Evolutionary conservation across 2,888 invertebrate genomes (phyloP).

Genomic region (Plebejus melissa): DNA sequence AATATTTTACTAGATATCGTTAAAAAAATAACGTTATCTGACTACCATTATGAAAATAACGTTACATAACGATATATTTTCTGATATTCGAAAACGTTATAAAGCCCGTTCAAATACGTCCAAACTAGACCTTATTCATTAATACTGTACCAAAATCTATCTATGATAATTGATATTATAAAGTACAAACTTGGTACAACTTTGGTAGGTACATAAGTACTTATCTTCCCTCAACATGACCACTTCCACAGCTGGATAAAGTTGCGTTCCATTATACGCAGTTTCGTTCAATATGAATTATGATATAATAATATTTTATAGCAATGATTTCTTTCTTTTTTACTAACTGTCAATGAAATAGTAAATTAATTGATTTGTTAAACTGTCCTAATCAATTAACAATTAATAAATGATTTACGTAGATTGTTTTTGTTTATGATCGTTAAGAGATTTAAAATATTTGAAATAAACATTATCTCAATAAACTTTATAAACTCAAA

Average conservation of each 20-base stretch:
- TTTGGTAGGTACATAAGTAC: too few relatives aligned
- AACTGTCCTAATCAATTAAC: not conserved
- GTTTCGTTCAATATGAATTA: not conserved
- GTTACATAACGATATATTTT: too few relatives aligned
- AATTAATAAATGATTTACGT: not conserved
- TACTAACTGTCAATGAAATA: not conserved
- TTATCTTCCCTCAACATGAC: too few relatives aligned
- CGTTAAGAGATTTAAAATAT: not conserved
- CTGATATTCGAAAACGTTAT: too few relatives aligned
- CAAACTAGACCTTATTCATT: too few relatives aligned
- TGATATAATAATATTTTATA: not conserved
- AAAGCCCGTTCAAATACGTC: too few relatives aligned
- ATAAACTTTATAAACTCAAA: not conserved
- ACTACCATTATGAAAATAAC: too few relatives aligned
- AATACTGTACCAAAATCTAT: too few relatives aligned
- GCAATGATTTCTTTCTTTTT: not conserved
- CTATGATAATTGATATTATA: too few relatives aligned
- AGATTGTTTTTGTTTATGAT: not conserved
- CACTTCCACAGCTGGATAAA: constrained; percentile 22
- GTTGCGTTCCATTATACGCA: constrained; percentile 20
- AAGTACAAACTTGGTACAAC: too few relatives aligned
- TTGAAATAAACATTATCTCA: not conserved
- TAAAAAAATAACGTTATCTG: too few relatives aligned
- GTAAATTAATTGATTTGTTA: not conserved
- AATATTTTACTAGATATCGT: too few relatives aligned